Evolutionary conservation across 2,888 invertebrate species (phyloP), one percentile per base, ranked within the genome.

Genomic region (Drosophila eohydei): DNA sequence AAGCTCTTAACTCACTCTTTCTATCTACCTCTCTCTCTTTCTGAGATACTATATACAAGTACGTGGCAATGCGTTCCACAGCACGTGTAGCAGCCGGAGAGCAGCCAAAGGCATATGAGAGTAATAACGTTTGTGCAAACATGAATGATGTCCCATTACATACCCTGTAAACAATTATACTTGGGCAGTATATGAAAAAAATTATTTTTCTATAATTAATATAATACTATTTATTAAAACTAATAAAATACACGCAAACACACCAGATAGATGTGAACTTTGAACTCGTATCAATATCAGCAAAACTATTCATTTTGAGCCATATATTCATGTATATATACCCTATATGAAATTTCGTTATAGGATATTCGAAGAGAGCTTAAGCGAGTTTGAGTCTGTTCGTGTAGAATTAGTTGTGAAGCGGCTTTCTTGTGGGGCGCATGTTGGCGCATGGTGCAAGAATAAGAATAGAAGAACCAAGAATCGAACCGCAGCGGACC

Each of bases 351-450:
- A 0, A 5, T 8, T 26, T 43, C 14, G n/a, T 7, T 54, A 26
- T 60, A 70, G 63, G 60, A 70, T 71, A 61, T 54, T 26, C 2
- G 36, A 73, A 73, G 74, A 69, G 74, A 74, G 70, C 59, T 44
- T 40, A 26, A 26, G 62, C 50, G 59, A 50, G 56, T 56, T 57
- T 48, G 43, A 9, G 79, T 70, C 71, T 74, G 57, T 52, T 58
- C 36, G 63, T 67, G 87, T 76, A 88, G 83, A 88, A 80, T 90
- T 76, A 90, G 90, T 89, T 87, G 83, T 78, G 75, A 74, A 87
- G 79, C 83, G 82, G 83, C 85, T 90, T 89, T 90, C 83, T 82
- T 78, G 69, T 73, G 65, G 71, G 56, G 60, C 76, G 76, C 72
- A 78, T 52, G 74, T 64, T 51, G 70, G 59, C 68, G 48, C 50